Conservation (phyloP, 2,888 invertebrate genomes). For the Acrobeloides nanus region DNA sequence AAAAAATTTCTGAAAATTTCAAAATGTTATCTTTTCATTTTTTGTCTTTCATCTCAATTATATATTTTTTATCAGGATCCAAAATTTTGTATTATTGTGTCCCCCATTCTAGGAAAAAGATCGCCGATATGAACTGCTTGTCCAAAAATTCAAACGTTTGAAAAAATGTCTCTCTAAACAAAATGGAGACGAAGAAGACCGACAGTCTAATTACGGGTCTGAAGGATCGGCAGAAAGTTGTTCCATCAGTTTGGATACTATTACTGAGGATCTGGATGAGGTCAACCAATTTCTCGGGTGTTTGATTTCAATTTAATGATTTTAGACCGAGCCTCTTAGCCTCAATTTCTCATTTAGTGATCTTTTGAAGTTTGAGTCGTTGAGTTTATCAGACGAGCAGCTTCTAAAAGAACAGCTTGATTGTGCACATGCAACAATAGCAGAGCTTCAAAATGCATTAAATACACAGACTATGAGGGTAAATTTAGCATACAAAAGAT, state of each 20-base stretch:
- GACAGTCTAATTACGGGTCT: conserved; percentile 31
- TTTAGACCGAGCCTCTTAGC: no score
- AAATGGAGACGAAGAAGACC: conserved; percentile 24
- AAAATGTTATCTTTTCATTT: no score
- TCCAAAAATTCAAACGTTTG: conserved; percentile 42
- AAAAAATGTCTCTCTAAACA: conserved; percentile 12
- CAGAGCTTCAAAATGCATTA: conserved; percentile 40
- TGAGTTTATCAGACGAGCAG: no score
- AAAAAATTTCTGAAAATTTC: conserved; percentile 9
- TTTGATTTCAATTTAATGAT: no score
- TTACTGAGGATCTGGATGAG: conserved; percentile 50
- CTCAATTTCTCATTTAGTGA: no score
- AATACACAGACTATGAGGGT: no score
- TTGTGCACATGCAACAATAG: conserved; percentile 37
- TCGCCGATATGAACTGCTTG: conserved; percentile 41
- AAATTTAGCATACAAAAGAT: no score
- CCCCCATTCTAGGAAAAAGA: conserved; percentile 49
- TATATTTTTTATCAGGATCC: no score
- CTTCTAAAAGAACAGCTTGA: conserved; percentile 39
- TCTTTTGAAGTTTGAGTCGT: no score
- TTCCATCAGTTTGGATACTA: conserved; percentile 42
- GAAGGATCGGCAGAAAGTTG: conserved; percentile 44
- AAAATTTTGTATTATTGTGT: no score
- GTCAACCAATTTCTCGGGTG: conserved; percentile 25
- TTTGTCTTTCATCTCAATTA: no score